phyloP scores from a whole-genome alignment of 2,113 vertebrate species.

The Eira barbara region DNA sequence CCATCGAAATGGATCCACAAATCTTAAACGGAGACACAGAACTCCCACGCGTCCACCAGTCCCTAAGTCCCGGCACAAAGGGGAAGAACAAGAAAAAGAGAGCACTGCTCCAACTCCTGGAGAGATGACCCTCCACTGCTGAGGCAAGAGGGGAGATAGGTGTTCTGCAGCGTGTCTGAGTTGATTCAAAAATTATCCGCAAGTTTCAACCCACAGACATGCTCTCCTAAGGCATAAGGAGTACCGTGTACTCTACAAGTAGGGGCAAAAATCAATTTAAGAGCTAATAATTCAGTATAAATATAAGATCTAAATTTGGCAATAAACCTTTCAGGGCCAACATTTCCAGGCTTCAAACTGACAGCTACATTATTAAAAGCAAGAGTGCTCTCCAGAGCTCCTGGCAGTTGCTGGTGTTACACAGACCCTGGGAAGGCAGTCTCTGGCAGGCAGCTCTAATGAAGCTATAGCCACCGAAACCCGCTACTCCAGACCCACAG shows the following conservation, averaged over 20 bases:
- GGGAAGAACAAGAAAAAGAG: neutral
- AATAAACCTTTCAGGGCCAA: constrained; percentile 63
- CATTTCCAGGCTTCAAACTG: constrained; percentile 64
- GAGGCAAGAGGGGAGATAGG: neutral
- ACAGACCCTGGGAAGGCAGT: constrained; percentile 52
- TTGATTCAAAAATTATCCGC: neutral
- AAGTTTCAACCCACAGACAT: neutral
- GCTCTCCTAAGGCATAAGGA: neutral
- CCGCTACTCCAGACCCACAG: constrained; percentile 26
- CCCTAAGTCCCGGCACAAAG: neutral
- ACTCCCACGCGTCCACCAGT: neutral
- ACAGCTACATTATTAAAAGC: constrained; percentile 75
- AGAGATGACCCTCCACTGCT: neutral
- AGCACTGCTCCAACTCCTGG: neutral
- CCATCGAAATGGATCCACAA: neutral
- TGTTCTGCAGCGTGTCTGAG: neutral
- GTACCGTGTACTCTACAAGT: neutral
- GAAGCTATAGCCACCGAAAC: constrained; percentile 51
- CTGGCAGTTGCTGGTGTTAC: neutral
- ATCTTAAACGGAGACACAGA: neutral
- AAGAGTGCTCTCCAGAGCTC: constrained; percentile 55
- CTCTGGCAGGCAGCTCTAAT: constrained; percentile 56
- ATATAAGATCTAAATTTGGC: constrained; percentile 60
- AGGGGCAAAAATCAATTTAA: neutral
- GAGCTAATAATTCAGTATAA: constrained; percentile 66